Percentiles rank a stretch among this genome's conserved stretches.
These are phyloP conservation scores for Heliothis peltigera DNA, from an alignment of 2,888 invertebrate species.

Conservation along the genomic window DNA sequence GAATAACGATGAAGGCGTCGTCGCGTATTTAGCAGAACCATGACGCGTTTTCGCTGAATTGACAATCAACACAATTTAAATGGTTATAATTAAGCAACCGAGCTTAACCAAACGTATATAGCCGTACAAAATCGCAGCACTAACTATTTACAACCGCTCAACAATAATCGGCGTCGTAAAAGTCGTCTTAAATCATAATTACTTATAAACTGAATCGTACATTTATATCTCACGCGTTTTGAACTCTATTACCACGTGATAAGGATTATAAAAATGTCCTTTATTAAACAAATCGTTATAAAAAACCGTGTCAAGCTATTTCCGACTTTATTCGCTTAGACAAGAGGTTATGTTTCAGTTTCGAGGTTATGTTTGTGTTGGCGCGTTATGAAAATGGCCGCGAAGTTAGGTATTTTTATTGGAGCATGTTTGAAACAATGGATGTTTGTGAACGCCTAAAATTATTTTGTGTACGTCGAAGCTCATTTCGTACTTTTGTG, in stretches of 20 bases:
- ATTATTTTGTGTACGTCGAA: conserved; percentile 62
- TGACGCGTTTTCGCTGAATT: conserved; percentile 58
- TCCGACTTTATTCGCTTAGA: conserved; percentile 49
- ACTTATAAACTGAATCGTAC: conserved; percentile 65
- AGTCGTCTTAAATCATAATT: conserved; percentile 71
- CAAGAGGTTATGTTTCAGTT: conserved; percentile 50
- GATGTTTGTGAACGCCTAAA: conserved; percentile 66
- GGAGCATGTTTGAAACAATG: conserved; percentile 73
- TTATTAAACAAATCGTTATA: conserved; percentile 60
- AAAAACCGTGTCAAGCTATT: conserved; percentile 54
- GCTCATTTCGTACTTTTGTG: conserved; percentile 57
- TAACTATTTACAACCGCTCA: conserved; percentile 65
- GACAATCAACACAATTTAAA: conserved; percentile 62
- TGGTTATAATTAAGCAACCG: conserved; percentile 60
- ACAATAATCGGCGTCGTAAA: conserved; percentile 70
- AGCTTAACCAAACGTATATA: conserved; percentile 60
- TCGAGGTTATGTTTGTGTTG: conserved; percentile 65
- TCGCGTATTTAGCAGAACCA: conserved; percentile 46
- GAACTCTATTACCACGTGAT: conserved; percentile 61
- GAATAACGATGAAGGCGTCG: conserved; percentile 5
- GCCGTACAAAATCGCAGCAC: conserved; percentile 66
- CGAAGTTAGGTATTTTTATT: conserved; percentile 72
- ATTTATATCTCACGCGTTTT: conserved; percentile 58
- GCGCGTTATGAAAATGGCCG: conserved; percentile 72
- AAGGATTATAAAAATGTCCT: conserved; percentile 62